Evolutionary conservation across 2,113 vertebrate species (phyloP).

Genomic region (Malurus alboscapulatus): DNA sequence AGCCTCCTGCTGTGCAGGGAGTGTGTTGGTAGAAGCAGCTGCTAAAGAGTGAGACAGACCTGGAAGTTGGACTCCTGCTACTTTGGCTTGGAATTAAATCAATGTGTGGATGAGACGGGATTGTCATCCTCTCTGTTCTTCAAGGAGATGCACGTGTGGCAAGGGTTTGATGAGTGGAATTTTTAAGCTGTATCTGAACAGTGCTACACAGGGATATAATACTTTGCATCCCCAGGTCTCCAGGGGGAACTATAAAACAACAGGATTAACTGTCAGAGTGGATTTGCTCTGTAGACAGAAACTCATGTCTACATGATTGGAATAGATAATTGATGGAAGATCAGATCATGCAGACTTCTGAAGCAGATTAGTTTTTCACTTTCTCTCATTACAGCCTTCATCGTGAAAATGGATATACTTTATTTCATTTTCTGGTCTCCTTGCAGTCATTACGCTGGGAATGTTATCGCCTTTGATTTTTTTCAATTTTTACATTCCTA

Average conservation of each 20-base stretch:
- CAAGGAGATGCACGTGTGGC: background rate
- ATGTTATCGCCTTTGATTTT: constrained; percentile 52
- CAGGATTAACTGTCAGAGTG: constrained; percentile 25
- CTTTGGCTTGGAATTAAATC: background rate
- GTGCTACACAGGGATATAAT: background rate
- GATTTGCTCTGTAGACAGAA: constrained; percentile 44
- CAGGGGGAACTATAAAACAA: background rate
- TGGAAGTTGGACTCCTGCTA: background rate
- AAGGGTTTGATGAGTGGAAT: constrained; percentile 3
- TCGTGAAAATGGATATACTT: constrained; percentile 46
- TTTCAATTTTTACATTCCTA: constrained; percentile 45
- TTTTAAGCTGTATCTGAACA: background rate
- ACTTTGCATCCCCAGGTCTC: constrained; percentile 20
- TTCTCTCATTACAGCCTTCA: constrained; percentile 54
- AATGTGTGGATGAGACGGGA: background rate
- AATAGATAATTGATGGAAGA: constrained; percentile 41
- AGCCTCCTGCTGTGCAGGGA: background rate
- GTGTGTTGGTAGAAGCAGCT: background rate
- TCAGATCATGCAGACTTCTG: constrained; percentile 29
- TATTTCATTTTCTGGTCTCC: constrained; percentile 54
- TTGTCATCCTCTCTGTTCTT: background rate
- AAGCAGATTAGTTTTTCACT: constrained; percentile 40
- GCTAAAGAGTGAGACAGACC: background rate
- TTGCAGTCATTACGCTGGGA: constrained; percentile 31
- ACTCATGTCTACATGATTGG: constrained; percentile 28